These are phyloP conservation scores for Chlorodrepanis virens DNA, from an alignment of 2,113 vertebrate species.

Conservation along the genomic window DNA sequence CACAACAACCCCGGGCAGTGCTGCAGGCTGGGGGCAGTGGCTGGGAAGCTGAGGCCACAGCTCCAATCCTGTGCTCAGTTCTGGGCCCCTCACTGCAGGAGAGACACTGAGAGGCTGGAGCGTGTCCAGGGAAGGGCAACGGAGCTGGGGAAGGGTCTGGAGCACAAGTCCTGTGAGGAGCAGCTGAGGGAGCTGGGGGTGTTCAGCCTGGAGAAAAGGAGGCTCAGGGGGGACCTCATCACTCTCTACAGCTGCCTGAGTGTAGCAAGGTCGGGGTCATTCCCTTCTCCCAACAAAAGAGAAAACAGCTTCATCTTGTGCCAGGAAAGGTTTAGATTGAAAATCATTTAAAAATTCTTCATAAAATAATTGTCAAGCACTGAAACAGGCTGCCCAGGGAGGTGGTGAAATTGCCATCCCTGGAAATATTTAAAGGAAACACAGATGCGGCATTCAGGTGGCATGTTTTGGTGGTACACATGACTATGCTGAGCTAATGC, in stretches of 20 bases:
- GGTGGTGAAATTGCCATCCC: neutral
- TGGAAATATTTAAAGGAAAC: neutral
- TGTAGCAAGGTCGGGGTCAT: accelerated
- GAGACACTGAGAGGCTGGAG: neutral
- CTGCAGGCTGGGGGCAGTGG: neutral
- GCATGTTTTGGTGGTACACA: neutral
- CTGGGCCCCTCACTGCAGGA: neutral
- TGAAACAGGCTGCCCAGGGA: neutral
- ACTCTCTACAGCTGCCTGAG: accelerated
- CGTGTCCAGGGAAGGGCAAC: neutral
- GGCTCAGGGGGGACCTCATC: neutral
- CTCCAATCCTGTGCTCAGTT: neutral
- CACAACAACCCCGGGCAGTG: accelerated
- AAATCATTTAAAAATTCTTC: neutral
- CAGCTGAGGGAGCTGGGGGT: neutral
- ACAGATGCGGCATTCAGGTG: neutral
- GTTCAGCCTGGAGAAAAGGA: neutral
- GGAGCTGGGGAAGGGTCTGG: neutral
- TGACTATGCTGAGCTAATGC: neutral
- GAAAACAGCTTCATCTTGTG: neutral
- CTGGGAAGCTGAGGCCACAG: neutral
- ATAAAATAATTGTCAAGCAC: neutral
- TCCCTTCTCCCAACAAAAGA: neutral
- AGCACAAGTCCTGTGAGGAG: neutral
- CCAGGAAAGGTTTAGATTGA: neutral